Percentiles rank a stretch among this genome's conserved stretches.
These are phyloP conservation scores for Lepus europaeus DNA, from an alignment of 2,113 vertebrate species.

Conservation along the genomic window DNA sequence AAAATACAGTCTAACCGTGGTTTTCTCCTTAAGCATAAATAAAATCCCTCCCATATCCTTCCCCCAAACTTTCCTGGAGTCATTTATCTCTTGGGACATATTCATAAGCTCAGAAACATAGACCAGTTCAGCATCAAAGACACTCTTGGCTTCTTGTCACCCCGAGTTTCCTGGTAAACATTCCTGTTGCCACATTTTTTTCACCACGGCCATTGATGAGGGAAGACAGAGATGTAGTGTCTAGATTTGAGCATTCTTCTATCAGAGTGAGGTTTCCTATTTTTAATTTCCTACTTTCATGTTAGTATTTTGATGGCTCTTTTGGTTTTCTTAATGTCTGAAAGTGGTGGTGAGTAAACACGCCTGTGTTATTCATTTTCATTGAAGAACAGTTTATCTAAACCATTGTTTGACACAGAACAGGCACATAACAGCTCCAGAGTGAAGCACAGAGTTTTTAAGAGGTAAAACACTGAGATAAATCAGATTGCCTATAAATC, in stretches of 20 bases:
- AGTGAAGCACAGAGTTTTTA: constrained; percentile 57
- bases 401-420: constrained; percentile 67
- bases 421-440: constrained; percentile 39
- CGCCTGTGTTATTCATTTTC: constrained; percentile 62
- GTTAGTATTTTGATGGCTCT: constrained; percentile 49
- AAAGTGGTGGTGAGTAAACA: constrained; percentile 68
- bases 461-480: constrained; percentile 68
- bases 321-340: constrained; percentile 59
- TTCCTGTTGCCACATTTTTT: not conserved
- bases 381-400: constrained; percentile 67
- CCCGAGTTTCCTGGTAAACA: constrained; percentile 39
- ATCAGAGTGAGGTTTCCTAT: not conserved
- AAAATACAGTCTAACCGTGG: constrained; percentile 8
- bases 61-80: not conserved
- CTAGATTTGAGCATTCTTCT: constrained; percentile 31
- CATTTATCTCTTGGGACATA: not conserved
- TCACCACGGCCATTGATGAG: not conserved
- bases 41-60: not conserved
- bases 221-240: not conserved
- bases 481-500: constrained; percentile 62
- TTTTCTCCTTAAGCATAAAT: constrained; percentile 45
- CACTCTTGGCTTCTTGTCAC: constrained; percentile 25
- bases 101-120: constrained; percentile 20
- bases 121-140: constrained; percentile 8
- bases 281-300: constrained; percentile 43